Evolutionary conservation across 2,113 vertebrate genomes (phyloP).

Genomic region (Myocastor coypus): DNA sequence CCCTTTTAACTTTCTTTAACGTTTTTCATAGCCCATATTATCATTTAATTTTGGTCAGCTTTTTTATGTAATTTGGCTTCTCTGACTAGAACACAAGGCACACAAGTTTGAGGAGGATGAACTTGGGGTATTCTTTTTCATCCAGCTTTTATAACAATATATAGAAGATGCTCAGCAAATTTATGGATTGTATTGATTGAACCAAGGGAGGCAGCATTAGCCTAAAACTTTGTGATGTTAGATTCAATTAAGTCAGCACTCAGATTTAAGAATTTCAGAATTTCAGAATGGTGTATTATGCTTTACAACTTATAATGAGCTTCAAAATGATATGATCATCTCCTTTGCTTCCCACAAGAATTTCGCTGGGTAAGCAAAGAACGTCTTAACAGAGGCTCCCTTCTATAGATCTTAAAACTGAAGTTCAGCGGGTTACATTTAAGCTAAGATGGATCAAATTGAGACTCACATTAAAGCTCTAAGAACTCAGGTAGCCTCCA

Average conservation of each 20-base stretch:
- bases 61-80: background rate
- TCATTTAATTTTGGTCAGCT: background rate
- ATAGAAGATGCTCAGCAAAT: background rate
- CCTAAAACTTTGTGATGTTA: background rate
- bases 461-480: background rate
- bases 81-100: background rate
- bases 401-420: background rate
- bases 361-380: background rate
- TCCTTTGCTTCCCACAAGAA: background rate
- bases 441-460: background rate
- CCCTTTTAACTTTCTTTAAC: background rate
- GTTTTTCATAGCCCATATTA: background rate
- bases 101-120: background rate
- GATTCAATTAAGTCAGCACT: background rate
- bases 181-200: background rate
- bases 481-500: background rate
- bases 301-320: background rate
- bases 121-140: background rate
- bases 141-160: background rate
- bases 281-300: background rate
- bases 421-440: background rate
- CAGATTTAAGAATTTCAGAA: background rate
- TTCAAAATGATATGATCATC: background rate
- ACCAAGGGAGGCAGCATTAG: background rate
- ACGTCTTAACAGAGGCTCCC: background rate